A percentile compares a stretch with the other conserved stretches of the same genome.
phyloP scores from a whole-genome alignment of 2,113 vertebrate species.

The Cyprinus carpio region DNA sequence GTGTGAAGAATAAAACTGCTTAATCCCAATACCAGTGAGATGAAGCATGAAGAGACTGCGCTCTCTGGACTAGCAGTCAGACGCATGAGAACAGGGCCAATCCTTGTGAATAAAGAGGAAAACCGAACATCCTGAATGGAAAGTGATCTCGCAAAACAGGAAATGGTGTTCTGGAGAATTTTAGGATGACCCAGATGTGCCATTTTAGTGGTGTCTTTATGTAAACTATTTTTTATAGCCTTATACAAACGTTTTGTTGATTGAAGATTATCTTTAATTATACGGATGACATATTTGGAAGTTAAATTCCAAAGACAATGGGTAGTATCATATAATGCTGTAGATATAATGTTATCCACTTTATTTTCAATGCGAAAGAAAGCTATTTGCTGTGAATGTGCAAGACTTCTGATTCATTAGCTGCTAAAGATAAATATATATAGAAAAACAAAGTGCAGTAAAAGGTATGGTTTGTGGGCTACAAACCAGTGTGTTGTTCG shows the following conservation, averaged over 20 bases:
- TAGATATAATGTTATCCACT: background rate
- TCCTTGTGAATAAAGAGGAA: constrained; percentile 61
- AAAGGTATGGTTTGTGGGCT: no score
- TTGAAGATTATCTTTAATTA: background rate
- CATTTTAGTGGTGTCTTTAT: background rate
- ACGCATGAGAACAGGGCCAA: constrained; percentile 49
- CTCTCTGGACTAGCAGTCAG: constrained; percentile 14
- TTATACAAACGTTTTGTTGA: background rate
- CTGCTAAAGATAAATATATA: no score
- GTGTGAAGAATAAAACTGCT: constrained; percentile 56
- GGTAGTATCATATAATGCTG: background rate
- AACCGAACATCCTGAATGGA: constrained; percentile 71
- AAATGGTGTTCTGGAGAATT: constrained; percentile 54
- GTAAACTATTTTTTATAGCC: background rate
- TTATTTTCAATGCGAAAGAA: no score
- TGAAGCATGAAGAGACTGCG: constrained; percentile 37
- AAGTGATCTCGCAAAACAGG: constrained; percentile 71
- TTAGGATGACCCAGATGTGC: background rate
- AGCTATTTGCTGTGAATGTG: no score
- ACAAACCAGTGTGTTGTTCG: no score
- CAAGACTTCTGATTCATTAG: no score
- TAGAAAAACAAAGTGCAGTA: no score
- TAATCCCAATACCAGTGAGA: constrained; percentile 9
- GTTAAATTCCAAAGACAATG: background rate
- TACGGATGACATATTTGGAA: background rate